A percentile compares a stretch with the other conserved stretches of the same genome.
Conservation (phyloP, 2,888 invertebrate genomes). For the Lycocerus yunnanus region DNA sequence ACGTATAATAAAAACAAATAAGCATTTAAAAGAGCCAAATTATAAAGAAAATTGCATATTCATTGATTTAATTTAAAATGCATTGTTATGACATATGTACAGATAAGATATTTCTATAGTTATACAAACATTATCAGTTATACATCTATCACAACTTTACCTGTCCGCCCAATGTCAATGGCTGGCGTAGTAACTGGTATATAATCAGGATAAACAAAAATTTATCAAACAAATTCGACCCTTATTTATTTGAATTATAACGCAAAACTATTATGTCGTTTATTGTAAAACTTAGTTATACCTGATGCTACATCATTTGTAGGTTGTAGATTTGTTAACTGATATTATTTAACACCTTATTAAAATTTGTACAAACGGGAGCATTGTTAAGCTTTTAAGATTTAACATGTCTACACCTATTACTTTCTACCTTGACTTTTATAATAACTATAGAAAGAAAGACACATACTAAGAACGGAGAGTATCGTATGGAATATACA, state of each 20-base stretch:
- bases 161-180: conserved; percentile 16
- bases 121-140: conserved; percentile 40
- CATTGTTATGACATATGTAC: conserved; percentile 41
- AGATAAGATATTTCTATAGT: conserved; percentile 44
- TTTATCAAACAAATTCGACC: conserved; percentile 7
- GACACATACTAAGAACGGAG: too few relatives aligned
- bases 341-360: conserved; percentile 31
- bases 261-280: conserved; percentile 10
- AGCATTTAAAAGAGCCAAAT: not conserved
- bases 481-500: too few relatives aligned
- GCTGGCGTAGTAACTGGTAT: conserved; percentile 6
- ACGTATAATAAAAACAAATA: too few relatives aligned
- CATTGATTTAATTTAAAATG: conserved; percentile 37
- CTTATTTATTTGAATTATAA: conserved; percentile 22
- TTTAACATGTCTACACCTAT: not conserved
- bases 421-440: not conserved
- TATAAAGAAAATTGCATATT: not conserved
- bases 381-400: not conserved
- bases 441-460: too few relatives aligned
- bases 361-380: conserved; percentile 14
- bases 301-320: conserved; percentile 33
- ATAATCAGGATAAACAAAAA: conserved; percentile 14
- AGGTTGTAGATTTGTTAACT: conserved; percentile 28
- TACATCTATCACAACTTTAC: conserved; percentile 23
- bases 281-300: conserved; percentile 13